These are phyloP conservation scores for Callipepla californica DNA, from an alignment of 2,113 vertebrate genomes.

Conservation along the genomic window DNA sequence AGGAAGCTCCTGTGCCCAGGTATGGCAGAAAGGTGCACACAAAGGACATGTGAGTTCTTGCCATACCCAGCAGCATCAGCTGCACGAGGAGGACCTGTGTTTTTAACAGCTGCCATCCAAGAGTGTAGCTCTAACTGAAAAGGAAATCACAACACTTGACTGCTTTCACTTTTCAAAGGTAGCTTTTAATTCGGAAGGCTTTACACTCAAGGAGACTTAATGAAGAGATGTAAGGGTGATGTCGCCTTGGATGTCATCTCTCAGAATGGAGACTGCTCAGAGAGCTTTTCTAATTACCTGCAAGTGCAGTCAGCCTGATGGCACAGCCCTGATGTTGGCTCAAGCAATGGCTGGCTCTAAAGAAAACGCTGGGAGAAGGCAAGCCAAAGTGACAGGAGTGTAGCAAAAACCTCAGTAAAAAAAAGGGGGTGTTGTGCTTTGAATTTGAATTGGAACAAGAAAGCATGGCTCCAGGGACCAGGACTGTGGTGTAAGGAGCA, in stretches of 20 bases:
- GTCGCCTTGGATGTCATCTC: conserved; percentile 54
- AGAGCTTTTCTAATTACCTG: conserved; percentile 52
- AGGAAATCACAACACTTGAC: not conserved
- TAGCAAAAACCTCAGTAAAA: not conserved
- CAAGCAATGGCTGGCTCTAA: not conserved
- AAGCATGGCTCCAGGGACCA: not conserved
- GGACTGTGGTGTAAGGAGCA: no score
- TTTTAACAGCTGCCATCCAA: not conserved
- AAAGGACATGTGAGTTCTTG: fast-evolving
- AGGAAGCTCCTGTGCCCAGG: not conserved
- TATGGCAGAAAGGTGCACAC: not conserved
- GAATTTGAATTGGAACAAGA: not conserved
- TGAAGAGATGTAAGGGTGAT: conserved; percentile 18
- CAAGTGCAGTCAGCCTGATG: not conserved
- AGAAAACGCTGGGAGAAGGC: not conserved
- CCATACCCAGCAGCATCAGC: fast-evolving
- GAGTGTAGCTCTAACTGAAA: not conserved
- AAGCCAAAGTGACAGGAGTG: not conserved
- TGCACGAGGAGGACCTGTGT: fast-evolving
- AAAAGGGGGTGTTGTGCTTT: not conserved
- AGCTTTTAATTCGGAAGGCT: not conserved
- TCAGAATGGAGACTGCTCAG: not conserved
- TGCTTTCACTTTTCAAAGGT: not conserved
- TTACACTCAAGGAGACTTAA: conserved; percentile 39
- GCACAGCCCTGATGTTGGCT: not conserved